Percentiles rank a stretch among this genome's conserved stretches.
Conservation (phyloP, 2,113 vertebrate species). For the Eolophus roseicapilla region DNA sequence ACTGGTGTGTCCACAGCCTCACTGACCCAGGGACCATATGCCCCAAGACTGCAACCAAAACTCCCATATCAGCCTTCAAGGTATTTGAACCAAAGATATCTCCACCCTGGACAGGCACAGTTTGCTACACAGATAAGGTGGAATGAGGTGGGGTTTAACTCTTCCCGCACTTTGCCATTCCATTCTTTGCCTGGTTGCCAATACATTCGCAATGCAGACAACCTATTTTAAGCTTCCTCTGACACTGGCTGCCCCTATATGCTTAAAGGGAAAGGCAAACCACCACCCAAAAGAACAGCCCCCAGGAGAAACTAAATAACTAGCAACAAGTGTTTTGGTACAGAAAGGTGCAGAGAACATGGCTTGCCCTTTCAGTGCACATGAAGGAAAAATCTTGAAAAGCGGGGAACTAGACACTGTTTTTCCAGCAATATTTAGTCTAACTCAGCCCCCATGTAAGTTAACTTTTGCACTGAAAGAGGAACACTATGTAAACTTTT, state of each 20-base stretch:
- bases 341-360: background rate
- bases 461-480: background rate
- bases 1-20: background rate
- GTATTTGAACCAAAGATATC: too few species aligned
- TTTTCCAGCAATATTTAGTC: conserved; percentile 14
- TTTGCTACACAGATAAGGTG: background rate
- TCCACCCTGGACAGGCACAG: background rate
- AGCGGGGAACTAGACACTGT: background rate
- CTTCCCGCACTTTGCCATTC: background rate
- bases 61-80: background rate
- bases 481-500: background rate
- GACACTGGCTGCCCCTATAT: background rate
- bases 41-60: background rate
- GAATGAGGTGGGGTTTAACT: background rate
- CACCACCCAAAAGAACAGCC: background rate
- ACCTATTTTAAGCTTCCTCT: background rate
- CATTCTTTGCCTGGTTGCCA: background rate
- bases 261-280: background rate
- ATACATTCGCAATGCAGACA: background rate
- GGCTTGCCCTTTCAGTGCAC: background rate
- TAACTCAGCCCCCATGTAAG: background rate
- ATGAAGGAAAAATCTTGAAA: background rate
- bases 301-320: background rate
- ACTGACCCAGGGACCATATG: background rate
- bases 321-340: background rate